Evolutionary conservation across 2,888 invertebrate species (phyloP).

Genomic region (Aplocera efformata): DNA sequence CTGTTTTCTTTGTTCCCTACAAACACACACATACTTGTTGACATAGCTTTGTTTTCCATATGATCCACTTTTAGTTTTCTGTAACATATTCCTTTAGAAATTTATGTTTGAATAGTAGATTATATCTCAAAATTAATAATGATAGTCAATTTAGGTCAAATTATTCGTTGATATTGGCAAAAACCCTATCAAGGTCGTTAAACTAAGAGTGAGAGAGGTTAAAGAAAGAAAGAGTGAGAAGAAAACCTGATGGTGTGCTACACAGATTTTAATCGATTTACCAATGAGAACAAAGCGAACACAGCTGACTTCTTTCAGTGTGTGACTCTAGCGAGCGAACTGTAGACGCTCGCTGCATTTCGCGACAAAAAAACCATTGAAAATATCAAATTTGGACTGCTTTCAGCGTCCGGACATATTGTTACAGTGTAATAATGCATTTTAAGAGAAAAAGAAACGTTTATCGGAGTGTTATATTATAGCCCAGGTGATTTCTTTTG

Average conservation of each 20-base stretch:
- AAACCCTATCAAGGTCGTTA: constrained; percentile 58
- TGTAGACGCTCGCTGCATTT: constrained; percentile 55
- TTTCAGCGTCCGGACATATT: constrained; percentile 66
- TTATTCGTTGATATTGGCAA: constrained; percentile 26
- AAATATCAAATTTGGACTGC: constrained; percentile 64
- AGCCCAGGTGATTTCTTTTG: constrained; percentile 70
- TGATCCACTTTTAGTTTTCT: constrained; percentile 45
- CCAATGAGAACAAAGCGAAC: constrained; percentile 65
- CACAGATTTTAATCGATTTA: constrained; percentile 69
- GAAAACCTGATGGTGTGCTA: constrained; percentile 48
- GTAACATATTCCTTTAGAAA: constrained; percentile 18
- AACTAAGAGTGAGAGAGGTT: constrained; percentile 51
- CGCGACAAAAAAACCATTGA: constrained; percentile 40
- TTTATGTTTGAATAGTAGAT: constrained; percentile 8
- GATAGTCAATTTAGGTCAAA: constrained; percentile 21
- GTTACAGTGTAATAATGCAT: constrained; percentile 78
- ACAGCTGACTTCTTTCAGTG: constrained; percentile 74
- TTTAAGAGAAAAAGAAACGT: constrained; percentile 78
- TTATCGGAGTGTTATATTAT: constrained; percentile 77
- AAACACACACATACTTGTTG: constrained; percentile 54
- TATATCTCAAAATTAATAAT: constrained; percentile 21
- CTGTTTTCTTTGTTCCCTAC: constrained; percentile 47
- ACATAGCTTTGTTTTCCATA: constrained; percentile 72
- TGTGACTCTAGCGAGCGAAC: constrained; percentile 53
- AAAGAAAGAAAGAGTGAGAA: constrained; percentile 42